Evolutionary conservation across 1,140 invertebrate genomes (phyloP), one percentile per base, ranked within the genome.

Genomic region (Heterodera schachtii): DNA sequence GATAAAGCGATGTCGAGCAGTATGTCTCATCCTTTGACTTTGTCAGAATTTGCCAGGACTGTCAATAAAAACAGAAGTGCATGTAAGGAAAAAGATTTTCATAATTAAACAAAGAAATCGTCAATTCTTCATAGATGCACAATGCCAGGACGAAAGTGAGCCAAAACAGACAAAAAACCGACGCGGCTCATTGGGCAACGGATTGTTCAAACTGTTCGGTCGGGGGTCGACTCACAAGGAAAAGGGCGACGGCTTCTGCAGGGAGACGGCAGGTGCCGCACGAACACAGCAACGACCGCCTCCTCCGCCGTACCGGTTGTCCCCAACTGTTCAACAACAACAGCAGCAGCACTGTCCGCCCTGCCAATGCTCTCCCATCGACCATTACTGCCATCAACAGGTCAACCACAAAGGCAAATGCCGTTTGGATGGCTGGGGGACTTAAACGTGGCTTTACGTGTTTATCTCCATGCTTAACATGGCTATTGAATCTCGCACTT

Each of bases 141-240:
- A 64, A 4, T 64, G 57, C 57, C 57, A 64, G 19, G 57, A 64
- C 57, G 13, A 64, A 64, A 64, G 57, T 64, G 57, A 64, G 57
- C 16, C 16, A 5, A 64, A 64, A 64, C 57, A 64, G 11, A 64
- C 57, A 2, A 71, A 71, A 41, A 19, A 4, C 49, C 52, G 77
- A 19, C 52, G 77, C 19, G 64, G 57, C 19, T 78, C 77, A 64
- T 47, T 78, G 46, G 77, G 77, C 31, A 78, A 70, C 66, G 77
- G 77, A 78, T 64, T 78, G 66, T 69, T 78, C 31, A 78, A 78
- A 46, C 44, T 78, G 46, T 78, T 78, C 70, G 66, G 64, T 16
- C 16, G 64, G 47, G 70, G 64, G 19, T 47, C 47, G 44, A 78
- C 49, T 13, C 70, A 64, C 31, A 78, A 66, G 70, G 77, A 69